A percentile compares a stretch with the other conserved stretches of the same genome.
Evolutionary conservation across 2,888 invertebrate species (phyloP).

Genomic region (Laspeyria flexula): DNA sequence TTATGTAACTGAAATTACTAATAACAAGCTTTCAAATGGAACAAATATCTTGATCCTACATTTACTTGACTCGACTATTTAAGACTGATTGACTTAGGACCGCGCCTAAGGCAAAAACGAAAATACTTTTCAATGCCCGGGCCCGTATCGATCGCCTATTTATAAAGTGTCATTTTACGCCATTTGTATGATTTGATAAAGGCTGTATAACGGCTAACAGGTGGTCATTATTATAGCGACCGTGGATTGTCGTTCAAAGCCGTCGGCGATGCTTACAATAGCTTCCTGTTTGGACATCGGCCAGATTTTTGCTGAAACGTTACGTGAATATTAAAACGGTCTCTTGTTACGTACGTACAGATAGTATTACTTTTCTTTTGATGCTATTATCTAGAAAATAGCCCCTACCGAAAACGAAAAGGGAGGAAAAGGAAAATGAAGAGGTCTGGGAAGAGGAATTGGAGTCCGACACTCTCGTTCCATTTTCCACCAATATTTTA

Average conservation of each 20-base stretch:
- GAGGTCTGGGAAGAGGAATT: no score
- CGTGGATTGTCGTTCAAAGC: slow-evolving; percentile 29
- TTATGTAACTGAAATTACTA: no score
- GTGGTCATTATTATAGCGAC: slow-evolving; percentile 30
- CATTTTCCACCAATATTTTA: no score
- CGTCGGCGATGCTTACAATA: slow-evolving; percentile 40
- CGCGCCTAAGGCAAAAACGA: no score
- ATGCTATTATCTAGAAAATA: no score
- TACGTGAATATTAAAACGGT: slow-evolving; percentile 32
- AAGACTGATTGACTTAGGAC: no score
- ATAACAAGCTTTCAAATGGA: no score
- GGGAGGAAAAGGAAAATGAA: no score
- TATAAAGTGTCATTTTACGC: not conserved
- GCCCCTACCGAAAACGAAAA: no score
- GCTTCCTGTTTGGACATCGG: slow-evolving; percentile 56
- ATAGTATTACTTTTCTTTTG: not conserved
- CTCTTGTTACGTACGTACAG: not conserved
- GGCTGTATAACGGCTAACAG: slow-evolving; percentile 27
- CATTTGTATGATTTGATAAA: slow-evolving; percentile 18
- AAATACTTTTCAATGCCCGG: not conserved
- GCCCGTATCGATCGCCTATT: not conserved
- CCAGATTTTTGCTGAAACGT: slow-evolving; percentile 48
- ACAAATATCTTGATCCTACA: no score
- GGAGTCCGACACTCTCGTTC: no score
- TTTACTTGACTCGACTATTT: no score